Percentiles rank a stretch among this genome's conserved stretches.
phyloP scores from a whole-genome alignment of 2,797 vertebrate genomes.

The Dromococcyx pavoninus region DNA sequence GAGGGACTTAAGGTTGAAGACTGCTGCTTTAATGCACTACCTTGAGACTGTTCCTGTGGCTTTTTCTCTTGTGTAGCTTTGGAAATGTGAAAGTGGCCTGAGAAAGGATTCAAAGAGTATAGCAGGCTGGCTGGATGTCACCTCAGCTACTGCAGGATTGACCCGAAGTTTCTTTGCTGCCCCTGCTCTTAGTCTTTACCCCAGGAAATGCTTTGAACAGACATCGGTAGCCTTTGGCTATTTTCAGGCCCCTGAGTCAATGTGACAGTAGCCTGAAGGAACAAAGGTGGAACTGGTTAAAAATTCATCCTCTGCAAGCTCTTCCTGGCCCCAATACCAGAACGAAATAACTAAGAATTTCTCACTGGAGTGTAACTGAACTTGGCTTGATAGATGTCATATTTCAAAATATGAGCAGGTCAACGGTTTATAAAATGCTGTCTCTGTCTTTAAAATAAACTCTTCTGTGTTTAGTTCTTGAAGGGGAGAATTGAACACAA shows the following conservation, averaged over 20 bases:
- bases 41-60: neutral
- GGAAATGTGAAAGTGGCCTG: neutral
- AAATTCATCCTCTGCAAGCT: neutral
- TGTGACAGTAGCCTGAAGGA: neutral
- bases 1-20: neutral
- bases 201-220: neutral
- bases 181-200: neutral
- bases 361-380: neutral
- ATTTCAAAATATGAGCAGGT: neutral
- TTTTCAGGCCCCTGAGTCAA: neutral
- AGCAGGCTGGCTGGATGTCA: neutral
- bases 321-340: neutral
- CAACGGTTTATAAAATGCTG: neutral
- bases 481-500: constrained; percentile 3
- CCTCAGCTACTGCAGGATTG: neutral
- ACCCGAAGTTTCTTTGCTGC: accelerated
- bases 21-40: neutral
- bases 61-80: neutral
- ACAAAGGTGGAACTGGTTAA: neutral
- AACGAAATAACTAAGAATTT: neutral
- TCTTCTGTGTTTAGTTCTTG: neutral
- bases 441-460: constrained; percentile 20
- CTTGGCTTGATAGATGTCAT: neutral
- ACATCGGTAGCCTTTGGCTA: neutral
- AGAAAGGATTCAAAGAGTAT: neutral